phyloP scores from a whole-genome alignment of 2,888 invertebrate species.

The Orthonevra nobilis region DNA sequence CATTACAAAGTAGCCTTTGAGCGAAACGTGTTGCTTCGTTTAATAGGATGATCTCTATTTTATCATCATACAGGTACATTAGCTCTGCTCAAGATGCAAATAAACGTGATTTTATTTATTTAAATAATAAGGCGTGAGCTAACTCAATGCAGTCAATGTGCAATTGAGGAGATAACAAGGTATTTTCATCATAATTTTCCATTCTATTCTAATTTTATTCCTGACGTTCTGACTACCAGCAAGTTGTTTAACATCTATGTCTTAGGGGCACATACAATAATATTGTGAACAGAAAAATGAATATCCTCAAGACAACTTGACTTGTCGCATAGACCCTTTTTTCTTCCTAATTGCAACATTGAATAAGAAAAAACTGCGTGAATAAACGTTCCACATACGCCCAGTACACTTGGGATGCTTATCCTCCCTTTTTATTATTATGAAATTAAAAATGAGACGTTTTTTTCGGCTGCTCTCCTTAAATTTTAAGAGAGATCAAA shows the following conservation, averaged over 20 bases:
- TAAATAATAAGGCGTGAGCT: constrained; percentile 48
- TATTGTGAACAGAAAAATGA: neutral
- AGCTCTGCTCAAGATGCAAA: constrained; percentile 30
- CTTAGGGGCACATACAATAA: constrained; percentile 49
- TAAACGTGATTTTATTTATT: constrained; percentile 57
- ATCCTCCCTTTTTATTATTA: too few species aligned
- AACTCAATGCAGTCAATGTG: constrained; percentile 57
- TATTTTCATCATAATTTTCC: neutral
- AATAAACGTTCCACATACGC: constrained; percentile 6
- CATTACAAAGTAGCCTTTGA: constrained; percentile 61
- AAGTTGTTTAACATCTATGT: constrained; percentile 44
- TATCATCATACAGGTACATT: constrained; percentile 36
- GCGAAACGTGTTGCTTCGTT: constrained; percentile 57
- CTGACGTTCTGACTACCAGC: constrained; percentile 26
- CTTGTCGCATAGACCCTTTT: constrained; percentile 5
- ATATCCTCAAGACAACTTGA: constrained; percentile 8
- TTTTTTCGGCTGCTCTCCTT: neutral
- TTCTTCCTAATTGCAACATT: constrained; percentile 20
- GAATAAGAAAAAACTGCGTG: neutral
- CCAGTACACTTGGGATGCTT: too few species aligned
- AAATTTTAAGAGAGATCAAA: too few species aligned
- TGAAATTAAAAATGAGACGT: too few species aligned
- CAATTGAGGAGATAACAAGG: constrained; percentile 52
- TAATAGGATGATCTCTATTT: constrained; percentile 49
- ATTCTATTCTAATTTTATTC: too few species aligned